Evolutionary conservation across 1,140 invertebrate genomes (phyloP).

Genomic region (Pogonus chalceus): DNA sequence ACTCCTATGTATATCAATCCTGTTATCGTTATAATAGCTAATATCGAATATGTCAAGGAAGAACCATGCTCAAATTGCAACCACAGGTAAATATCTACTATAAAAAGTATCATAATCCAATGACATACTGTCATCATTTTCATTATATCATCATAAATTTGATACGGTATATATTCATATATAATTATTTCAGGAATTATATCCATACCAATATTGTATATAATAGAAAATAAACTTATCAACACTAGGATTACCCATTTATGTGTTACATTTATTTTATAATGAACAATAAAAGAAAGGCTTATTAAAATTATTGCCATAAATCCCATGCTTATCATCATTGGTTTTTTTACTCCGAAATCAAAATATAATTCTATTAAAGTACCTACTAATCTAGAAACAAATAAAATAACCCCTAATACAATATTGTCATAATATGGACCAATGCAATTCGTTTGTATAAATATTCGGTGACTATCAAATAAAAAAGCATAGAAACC

Average conservation of each 20-base stretch:
- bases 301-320: slow-evolving; percentile 6
- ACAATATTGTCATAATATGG: slow-evolving; percentile 10
- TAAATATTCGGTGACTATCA: slow-evolving; percentile 14
- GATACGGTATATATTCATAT: slow-evolving; percentile 17
- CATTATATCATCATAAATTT: slow-evolving; percentile 15
- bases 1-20: slow-evolving; percentile 16
- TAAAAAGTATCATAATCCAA: slow-evolving; percentile 17
- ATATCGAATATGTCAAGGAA: slow-evolving; percentile 5
- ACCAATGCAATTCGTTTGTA: not conserved
- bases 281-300: slow-evolving; percentile 9
- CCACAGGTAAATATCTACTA: slow-evolving; percentile 9
- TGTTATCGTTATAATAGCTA: slow-evolving; percentile 11
- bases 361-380: slow-evolving; percentile 11
- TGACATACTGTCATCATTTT: slow-evolving; percentile 9
- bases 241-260: slow-evolving; percentile 7
- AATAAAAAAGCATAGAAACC: slow-evolving; percentile 21
- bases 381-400: slow-evolving; percentile 5
- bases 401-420: slow-evolving; percentile 10
- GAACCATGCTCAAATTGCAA: not conserved
- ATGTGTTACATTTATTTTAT: not conserved
- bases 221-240: slow-evolving; percentile 12
- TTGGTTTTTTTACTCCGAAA: slow-evolving; percentile 17
- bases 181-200: slow-evolving; percentile 15
- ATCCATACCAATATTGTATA: slow-evolving; percentile 18
- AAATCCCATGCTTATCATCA: slow-evolving; percentile 13